Percentiles rank a stretch among this genome's conserved stretches.
These are phyloP conservation scores for Pogonus chalceus DNA, from an alignment of 1,140 invertebrate species.

Conservation along the genomic window DNA sequence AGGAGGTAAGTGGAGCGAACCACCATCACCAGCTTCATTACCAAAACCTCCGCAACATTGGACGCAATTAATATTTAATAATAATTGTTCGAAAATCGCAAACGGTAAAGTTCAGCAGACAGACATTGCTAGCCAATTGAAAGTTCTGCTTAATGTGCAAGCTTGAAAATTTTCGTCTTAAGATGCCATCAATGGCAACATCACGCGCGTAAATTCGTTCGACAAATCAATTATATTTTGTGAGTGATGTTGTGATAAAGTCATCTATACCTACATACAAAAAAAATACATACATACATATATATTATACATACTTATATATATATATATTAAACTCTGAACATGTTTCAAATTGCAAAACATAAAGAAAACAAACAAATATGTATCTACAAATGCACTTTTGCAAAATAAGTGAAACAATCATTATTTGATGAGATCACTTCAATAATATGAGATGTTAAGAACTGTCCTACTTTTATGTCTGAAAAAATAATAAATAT, in stretches of 20 bases:
- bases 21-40: slow-evolving; percentile 47
- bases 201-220: too few relatives aligned
- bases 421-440: slow-evolving; percentile 13
- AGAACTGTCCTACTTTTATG: slow-evolving; percentile 13
- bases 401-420: slow-evolving; percentile 9
- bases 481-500: slow-evolving; percentile 20
- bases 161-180: too few relatives aligned
- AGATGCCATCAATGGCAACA: too few relatives aligned
- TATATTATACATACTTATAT: too few relatives aligned
- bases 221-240: too few relatives aligned
- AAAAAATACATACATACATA: too few relatives aligned
- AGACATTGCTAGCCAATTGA: slow-evolving; percentile 40
- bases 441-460: slow-evolving; percentile 23
- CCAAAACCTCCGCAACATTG: slow-evolving; percentile 51
- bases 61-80: slow-evolving; percentile 29
- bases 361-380: too few relatives aligned
- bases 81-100: not conserved
- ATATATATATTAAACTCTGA: too few relatives aligned
- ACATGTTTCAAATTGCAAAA: too few relatives aligned
- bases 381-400: too few relatives aligned
- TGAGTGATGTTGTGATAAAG: too few relatives aligned
- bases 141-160: slow-evolving; percentile 42
- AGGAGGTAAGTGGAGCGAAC: slow-evolving; percentile 50
- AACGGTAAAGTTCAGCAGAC: slow-evolving; percentile 25
- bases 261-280: too few relatives aligned